phyloP scores from a whole-genome alignment of 2,797 vertebrate genomes.

The Siniperca undulata region DNA sequence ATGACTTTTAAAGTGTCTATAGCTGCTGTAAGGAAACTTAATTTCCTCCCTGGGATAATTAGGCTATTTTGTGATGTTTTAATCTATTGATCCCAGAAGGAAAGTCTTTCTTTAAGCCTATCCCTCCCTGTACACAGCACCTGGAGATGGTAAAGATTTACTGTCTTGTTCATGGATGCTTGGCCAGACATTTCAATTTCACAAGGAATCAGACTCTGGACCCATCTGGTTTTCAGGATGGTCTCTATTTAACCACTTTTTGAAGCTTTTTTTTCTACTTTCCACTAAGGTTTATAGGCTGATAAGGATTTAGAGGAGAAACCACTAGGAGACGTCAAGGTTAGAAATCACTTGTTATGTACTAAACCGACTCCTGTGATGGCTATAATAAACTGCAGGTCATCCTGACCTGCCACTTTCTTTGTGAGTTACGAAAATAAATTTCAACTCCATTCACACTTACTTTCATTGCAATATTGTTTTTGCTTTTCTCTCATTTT shows the following conservation, averaged over 20 bases:
- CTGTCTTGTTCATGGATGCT: conserved; percentile 13
- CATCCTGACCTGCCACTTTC: background rate
- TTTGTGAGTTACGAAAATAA: background rate
- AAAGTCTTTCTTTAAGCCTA: background rate
- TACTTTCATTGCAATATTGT: background rate
- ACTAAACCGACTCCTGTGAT: background rate
- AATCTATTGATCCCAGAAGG: conserved; percentile 1
- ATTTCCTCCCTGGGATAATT: conserved; percentile 27
- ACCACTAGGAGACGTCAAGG: background rate
- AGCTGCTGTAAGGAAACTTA: conserved; percentile 1
- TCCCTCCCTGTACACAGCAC: background rate
- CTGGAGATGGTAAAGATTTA: conserved; percentile 34
- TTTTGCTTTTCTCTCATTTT: background rate
- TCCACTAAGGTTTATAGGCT: background rate
- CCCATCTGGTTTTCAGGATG: conserved; percentile 2
- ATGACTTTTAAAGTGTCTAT: conserved; percentile 9
- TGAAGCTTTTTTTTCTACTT: conserved; percentile 21
- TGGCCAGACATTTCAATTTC: conserved; percentile 41
- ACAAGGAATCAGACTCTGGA: conserved; percentile 16
- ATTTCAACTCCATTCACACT: background rate
- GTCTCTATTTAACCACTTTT: conserved; percentile 20
- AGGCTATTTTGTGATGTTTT: conserved; percentile 21
- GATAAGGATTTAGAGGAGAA: conserved; percentile 31
- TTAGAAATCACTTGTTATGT: background rate
- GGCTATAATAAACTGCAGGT: background rate